A percentile compares a stretch with the other conserved stretches of the same genome.
phyloP scores from a whole-genome alignment of 2,888 invertebrate genomes.

The Tenthredo mesomela region DNA sequence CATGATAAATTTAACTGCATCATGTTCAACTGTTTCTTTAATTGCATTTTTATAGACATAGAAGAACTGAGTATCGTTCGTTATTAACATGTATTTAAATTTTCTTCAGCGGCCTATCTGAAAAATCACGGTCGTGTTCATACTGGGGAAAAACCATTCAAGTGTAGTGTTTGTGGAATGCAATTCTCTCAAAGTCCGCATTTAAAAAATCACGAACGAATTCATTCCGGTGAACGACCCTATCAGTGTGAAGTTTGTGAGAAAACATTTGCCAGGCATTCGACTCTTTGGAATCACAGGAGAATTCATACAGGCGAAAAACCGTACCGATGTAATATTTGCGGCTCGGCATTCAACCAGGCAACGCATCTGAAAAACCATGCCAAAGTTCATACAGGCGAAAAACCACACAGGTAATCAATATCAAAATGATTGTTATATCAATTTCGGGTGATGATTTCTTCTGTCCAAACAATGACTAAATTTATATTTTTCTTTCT shows the following conservation, averaged over 20 bases:
- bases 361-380: slow-evolving; percentile 94
- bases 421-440: slow-evolving; percentile 57
- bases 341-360: slow-evolving; percentile 92
- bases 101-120: slow-evolving; percentile 85
- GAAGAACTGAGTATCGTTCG: not conserved
- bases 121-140: slow-evolving; percentile 94
- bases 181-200: slow-evolving; percentile 94
- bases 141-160: slow-evolving; percentile 84
- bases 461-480: not conserved
- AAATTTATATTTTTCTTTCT: slow-evolving; percentile 2
- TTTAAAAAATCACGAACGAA: slow-evolving; percentile 92
- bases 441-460: too few relatives aligned
- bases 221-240: slow-evolving; percentile 92
- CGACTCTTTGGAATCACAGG: slow-evolving; percentile 93
- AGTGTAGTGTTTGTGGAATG: slow-evolving; percentile 94
- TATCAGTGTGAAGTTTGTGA: slow-evolving; percentile 94
- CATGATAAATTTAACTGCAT: slow-evolving; percentile 17
- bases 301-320: slow-evolving; percentile 94
- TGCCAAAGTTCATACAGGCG: slow-evolving; percentile 84
- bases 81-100: slow-evolving; percentile 54
- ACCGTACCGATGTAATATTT: slow-evolving; percentile 82
- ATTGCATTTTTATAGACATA: not conserved
- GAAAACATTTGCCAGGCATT: slow-evolving; percentile 93
- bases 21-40: too few relatives aligned
- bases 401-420: slow-evolving; percentile 85